Evolutionary conservation across 1,140 invertebrate genomes (phyloP).

Genomic region (Bursaphelenchus mucronatus): DNA sequence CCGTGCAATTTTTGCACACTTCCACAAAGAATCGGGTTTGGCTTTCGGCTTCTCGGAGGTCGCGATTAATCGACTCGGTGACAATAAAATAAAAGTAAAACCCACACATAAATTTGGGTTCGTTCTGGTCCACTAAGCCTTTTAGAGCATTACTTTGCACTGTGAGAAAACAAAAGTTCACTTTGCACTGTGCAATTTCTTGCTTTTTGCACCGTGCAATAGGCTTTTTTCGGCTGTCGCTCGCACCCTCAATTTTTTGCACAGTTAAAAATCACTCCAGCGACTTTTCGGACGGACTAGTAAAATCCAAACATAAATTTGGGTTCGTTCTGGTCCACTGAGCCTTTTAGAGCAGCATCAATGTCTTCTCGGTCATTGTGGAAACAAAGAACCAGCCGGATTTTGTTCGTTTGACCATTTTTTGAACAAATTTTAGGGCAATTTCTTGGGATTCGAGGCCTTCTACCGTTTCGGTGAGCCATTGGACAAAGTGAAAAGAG

Average conservation of each 20-base stretch:
- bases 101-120: constrained; percentile 72
- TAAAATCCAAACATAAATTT: too few relatives aligned
- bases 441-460: constrained; percentile 19
- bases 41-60: constrained; percentile 22
- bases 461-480: too few relatives aligned
- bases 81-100: constrained; percentile 86
- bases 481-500: too few relatives aligned
- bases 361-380: background rate
- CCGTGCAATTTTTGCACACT: constrained; percentile 1
- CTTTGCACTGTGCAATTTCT: too few relatives aligned
- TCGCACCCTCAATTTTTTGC: too few relatives aligned
- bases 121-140: constrained; percentile 13
- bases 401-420: constrained; percentile 73
- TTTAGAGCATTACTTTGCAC: constrained; percentile 28
- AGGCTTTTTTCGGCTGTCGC: too few relatives aligned
- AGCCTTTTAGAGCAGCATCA: constrained; percentile 25
- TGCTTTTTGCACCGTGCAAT: too few relatives aligned
- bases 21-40: constrained; percentile 2
- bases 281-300: too few relatives aligned
- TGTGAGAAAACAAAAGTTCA: too few relatives aligned
- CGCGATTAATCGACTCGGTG: constrained; percentile 66
- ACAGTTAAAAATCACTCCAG: too few relatives aligned
- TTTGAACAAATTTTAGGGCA: constrained; percentile 49
- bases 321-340: constrained; percentile 12
- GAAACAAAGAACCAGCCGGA: constrained; percentile 70